Percentiles rank a stretch among this genome's conserved stretches.
Conservation (phyloP, 2,888 invertebrate genomes). For the Mongoloraphidia duomilia region DNA sequence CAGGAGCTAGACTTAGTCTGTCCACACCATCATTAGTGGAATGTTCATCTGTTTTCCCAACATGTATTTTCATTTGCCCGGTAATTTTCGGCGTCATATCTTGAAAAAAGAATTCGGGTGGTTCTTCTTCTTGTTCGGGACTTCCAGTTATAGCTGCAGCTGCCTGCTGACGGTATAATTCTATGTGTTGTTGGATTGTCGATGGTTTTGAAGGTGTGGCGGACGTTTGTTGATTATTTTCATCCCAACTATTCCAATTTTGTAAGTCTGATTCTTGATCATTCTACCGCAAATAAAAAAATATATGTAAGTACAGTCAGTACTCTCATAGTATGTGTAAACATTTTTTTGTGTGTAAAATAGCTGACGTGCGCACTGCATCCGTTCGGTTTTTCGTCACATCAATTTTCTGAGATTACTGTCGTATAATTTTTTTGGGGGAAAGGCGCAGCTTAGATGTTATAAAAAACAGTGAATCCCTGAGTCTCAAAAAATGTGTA, state of each 20-base stretch:
- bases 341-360: too few species aligned
- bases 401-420: too few species aligned
- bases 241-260: slow-evolving; percentile 49
- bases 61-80: slow-evolving; percentile 39
- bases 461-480: too few species aligned
- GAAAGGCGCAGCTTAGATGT: too few species aligned
- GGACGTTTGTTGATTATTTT: slow-evolving; percentile 20
- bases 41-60: slow-evolving; percentile 26
- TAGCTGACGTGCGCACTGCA: too few species aligned
- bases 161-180: slow-evolving; percentile 42
- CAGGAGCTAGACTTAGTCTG: slow-evolving; percentile 19
- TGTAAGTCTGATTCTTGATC: slow-evolving; percentile 21
- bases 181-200: slow-evolving; percentile 46
- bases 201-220: slow-evolving; percentile 24
- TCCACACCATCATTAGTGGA: slow-evolving; percentile 18
- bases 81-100: slow-evolving; percentile 48
- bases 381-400: too few species aligned
- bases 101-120: slow-evolving; percentile 40
- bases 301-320: too few species aligned
- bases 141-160: slow-evolving; percentile 17
- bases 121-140: slow-evolving; percentile 30
- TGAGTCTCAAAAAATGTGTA: too few species aligned
- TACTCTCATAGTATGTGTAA: too few species aligned
- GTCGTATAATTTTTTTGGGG: too few species aligned
- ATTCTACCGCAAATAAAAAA: neutral